A percentile compares a stretch with the other conserved stretches of the same genome.
Conservation (phyloP, 92 coral and sea anemone genomes). For the Porites cylindrica region DNA sequence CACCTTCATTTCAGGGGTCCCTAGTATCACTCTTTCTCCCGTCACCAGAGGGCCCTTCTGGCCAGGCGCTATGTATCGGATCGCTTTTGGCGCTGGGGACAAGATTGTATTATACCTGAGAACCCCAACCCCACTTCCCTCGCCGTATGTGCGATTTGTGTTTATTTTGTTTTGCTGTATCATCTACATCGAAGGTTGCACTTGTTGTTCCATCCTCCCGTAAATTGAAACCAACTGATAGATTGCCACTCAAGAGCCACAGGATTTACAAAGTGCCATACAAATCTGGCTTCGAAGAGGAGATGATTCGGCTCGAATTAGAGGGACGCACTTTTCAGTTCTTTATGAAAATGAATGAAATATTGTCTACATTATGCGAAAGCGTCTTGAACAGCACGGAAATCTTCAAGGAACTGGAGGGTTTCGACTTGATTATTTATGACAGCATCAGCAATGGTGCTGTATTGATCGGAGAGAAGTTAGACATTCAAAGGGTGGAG, state of each 20-base stretch:
- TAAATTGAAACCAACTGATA: slow-evolving; percentile 31
- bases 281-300: slow-evolving; percentile 29
- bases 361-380: slow-evolving; percentile 24
- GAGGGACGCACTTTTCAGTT: slow-evolving; percentile 1
- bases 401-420: slow-evolving; percentile 42
- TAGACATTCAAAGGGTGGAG: slow-evolving; percentile 48
- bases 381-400: slow-evolving; percentile 32
- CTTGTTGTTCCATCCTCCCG: slow-evolving; percentile 49
- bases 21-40: too few species aligned
- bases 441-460: slow-evolving; percentile 39
- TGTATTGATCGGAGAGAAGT: slow-evolving; percentile 40
- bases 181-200: slow-evolving; percentile 15
- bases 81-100: too few species aligned
- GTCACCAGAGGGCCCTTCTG: too few species aligned
- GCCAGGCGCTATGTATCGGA: too few species aligned
- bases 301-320: neutral
- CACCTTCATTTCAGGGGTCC: too few species aligned
- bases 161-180: too few species aligned
- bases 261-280: slow-evolving; percentile 61
- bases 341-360: neutral
- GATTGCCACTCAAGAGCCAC: slow-evolving; percentile 17
- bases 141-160: too few species aligned
- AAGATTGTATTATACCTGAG: too few species aligned
- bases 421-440: slow-evolving; percentile 43
- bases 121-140: too few species aligned